These are phyloP conservation scores for Tragelaphus buxtoni DNA, from an alignment of 2,113 vertebrate species.

Conservation along the genomic window DNA sequence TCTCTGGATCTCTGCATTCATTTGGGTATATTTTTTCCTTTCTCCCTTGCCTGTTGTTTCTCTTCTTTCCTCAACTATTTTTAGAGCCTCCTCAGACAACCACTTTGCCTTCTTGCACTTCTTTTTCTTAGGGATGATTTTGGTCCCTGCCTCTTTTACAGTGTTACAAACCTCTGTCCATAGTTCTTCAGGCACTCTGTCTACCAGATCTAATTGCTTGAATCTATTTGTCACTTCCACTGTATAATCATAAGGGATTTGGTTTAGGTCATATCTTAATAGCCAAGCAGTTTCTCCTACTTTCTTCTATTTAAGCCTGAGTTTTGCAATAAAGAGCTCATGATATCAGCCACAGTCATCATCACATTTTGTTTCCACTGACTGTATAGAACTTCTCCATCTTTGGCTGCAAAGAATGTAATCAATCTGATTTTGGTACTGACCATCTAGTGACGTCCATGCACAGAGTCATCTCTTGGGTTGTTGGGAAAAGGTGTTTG, in stretches of 20 bases:
- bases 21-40: neutral
- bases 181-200: neutral
- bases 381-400: neutral
- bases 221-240: neutral
- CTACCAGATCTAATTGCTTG: neutral
- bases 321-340: neutral
- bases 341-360: neutral
- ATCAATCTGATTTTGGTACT: neutral
- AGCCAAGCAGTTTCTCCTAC: neutral
- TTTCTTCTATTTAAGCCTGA: neutral
- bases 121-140: neutral
- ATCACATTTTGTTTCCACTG: neutral
- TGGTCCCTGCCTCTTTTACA: neutral
- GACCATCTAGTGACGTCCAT: neutral
- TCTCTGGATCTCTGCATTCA: neutral
- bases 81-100: neutral
- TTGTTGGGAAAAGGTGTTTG: neutral
- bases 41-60: neutral
- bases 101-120: neutral
- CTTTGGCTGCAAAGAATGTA: neutral
- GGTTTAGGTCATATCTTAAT: neutral
- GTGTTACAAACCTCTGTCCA: neutral
- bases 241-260: neutral
- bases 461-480: neutral
- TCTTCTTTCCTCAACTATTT: neutral